Base-by-base conservation (phyloP, 2,888 invertebrate genomes). In the Scaeva pyrastri region DNA sequence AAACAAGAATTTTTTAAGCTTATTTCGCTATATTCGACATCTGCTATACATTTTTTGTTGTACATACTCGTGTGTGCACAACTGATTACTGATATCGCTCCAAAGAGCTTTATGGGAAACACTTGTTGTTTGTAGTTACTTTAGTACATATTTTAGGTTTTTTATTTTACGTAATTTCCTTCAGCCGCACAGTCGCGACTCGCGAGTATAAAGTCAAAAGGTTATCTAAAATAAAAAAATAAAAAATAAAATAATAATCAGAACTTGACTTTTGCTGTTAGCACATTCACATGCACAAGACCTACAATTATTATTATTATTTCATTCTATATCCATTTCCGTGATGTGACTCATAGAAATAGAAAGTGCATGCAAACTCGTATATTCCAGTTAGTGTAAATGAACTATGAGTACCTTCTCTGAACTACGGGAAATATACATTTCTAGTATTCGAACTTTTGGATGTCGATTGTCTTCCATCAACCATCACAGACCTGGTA, bases 221-320 rank as follows among this genome's bases (percentile, higher is more conserved):
- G 85, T 80, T 85, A 85, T 85, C 85, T 43, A 16, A 7, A 56
- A 31, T 41, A 62, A 45, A 72, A 73, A 45, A 76, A 31, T 52
- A 7, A 56, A 31, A 31, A 62, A 45, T 68, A 73, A 45, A 76
- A 31, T 52, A 73, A 58, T 85, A 56, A 80, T 76, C 76, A 43
- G 21, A 70, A 70, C 60, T 56, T 52, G n/a, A 64, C 43, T 66
- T 12, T 19, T 21, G 52, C 39, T 68, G 52, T 52, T 41, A 39
- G 39, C 50, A 68, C 50, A 6, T 68, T 23, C 21, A 21, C n/a
- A n/a, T n/a, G n/a, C n/a, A n/a, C n/a, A n/a, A n/a, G n/a, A n/a
- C n/a, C 4, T 52, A 26, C 2, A 19, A 2, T 66, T 52, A 19
- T 52, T 21, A n/a, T n/a, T n/a, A n/a, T n/a, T n/a, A n/a, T 19